Evolutionary conservation across 2,797 vertebrate genomes (phyloP).

Genomic region (Sebastes ruberrimus): DNA sequence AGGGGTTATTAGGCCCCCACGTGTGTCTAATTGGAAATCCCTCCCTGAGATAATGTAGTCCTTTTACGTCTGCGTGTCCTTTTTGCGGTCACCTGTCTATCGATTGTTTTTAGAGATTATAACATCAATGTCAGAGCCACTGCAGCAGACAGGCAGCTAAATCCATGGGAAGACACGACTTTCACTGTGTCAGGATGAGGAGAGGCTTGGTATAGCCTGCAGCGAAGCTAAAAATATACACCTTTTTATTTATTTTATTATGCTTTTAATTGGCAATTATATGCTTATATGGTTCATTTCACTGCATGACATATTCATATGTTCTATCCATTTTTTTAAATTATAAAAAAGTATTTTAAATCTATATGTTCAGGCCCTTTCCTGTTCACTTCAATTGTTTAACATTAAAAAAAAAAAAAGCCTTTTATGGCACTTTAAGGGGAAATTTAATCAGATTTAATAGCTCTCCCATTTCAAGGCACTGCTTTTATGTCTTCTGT

Average conservation of each 20-base stretch:
- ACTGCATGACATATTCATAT: conserved; percentile 8
- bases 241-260: neutral
- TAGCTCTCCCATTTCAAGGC: conserved; percentile 74
- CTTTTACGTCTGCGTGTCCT: conserved; percentile 59
- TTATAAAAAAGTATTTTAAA: neutral
- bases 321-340: neutral
- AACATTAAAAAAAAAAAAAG: conserved; percentile 47
- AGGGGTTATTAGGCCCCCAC: conserved; percentile 59
- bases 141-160: conserved; percentile 43
- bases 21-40: conserved; percentile 70
- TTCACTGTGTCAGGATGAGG: conserved; percentile 51
- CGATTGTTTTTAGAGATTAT: conserved; percentile 76
- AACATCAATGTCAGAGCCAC: conserved; percentile 70
- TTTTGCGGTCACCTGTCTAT: conserved; percentile 68
- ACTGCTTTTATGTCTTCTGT: conserved; percentile 78
- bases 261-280: conserved; percentile 40
- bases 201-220: conserved; percentile 24
- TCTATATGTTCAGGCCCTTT: neutral
- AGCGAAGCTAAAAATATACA: conserved; percentile 22
- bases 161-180: conserved; percentile 47
- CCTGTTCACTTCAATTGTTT: conserved; percentile 23
- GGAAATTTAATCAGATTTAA: conserved; percentile 73
- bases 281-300: conserved; percentile 22
- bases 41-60: conserved; percentile 70
- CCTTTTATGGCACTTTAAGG: conserved; percentile 26